Percentiles rank a stretch among this genome's conserved stretches.
Evolutionary conservation across 2,888 invertebrate genomes (phyloP).

Genomic region (Erpobdella octoculata): DNA sequence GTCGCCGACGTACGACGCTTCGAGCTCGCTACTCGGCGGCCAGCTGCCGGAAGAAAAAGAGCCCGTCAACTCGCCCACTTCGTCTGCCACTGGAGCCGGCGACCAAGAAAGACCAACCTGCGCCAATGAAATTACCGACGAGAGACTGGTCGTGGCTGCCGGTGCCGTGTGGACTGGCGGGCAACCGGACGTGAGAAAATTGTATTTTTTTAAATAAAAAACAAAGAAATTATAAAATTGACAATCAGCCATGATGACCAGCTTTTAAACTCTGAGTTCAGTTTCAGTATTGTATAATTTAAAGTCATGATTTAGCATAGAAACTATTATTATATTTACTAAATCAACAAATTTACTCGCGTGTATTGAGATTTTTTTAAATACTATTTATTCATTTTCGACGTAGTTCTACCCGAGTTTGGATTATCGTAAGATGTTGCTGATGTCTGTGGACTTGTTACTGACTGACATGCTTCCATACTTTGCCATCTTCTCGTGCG

Average conservation of each 20-base stretch:
- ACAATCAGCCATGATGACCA: too few species aligned
- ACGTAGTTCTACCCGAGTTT: slow-evolving; percentile 6
- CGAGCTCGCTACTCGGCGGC: background rate
- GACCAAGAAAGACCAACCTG: slow-evolving; percentile 22
- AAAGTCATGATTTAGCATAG: too few species aligned
- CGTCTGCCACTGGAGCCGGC: background rate
- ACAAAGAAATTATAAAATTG: too few species aligned
- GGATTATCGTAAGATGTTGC: slow-evolving; percentile 42
- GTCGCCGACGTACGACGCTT: background rate
- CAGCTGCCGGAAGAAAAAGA: background rate
- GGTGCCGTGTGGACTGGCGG: background rate
- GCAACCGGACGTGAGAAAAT: background rate
- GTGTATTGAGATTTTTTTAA: too few species aligned
- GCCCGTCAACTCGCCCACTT: background rate
- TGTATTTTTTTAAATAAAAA: too few species aligned
- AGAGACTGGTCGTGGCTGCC: slow-evolving; percentile 22
- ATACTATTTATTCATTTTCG: too few species aligned
- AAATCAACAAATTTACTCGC: too few species aligned
- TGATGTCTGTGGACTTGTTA: slow-evolving; percentile 44
- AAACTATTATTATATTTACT: too few species aligned
- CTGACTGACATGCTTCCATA: slow-evolving; percentile 43
- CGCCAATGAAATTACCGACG: slow-evolving; percentile 23
- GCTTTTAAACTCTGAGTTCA: too few species aligned
- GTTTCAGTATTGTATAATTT: too few species aligned
- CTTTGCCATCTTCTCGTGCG: slow-evolving; percentile 39